Base-by-base conservation (phyloP, 2,113 vertebrate species). In the Microtus ochrogaster region DNA sequence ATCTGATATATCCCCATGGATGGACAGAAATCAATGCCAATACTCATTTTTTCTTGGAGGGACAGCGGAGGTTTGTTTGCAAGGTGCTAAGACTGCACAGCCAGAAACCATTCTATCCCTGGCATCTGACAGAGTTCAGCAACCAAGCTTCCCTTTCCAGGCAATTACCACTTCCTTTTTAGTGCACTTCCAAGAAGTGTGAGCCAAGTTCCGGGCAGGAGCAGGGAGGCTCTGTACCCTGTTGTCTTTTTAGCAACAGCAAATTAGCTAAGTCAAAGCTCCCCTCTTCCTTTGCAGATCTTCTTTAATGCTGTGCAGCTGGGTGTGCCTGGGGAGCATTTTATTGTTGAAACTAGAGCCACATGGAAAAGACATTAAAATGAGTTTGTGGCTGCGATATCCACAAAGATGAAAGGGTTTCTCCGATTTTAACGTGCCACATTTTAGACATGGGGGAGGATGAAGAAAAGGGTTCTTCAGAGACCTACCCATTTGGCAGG, bases 301-400 rank as follows among this genome's bases (percentile, higher is more conserved):
- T 87, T 97, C 96, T 91, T 94, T 96, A 4, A 79, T 72, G 70
- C 92, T 73, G 76, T 49, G 94, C 97, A 97, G 96, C 96, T 97
- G 98, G 77, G 88, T 78, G 81, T 92, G 96, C 96, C 96, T 89
- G 92, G 90, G 41, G 97, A 98, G 96, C 96, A 96, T 96, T 98
- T 97, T 95, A 97, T 83, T 97, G 98, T 95, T 98, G 96, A 98
- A 98, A 97, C 96, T 63, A 0, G 95, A 96, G 94, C 96, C 98
- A 97, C 97, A 98, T 98, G 98, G 98, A 97, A 98, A 98, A 98
- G 95, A 93, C 79, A 97, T 97, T 94, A 97, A 98, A 97, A 96
- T 5, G 66, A 44, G 91, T 96, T 94, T 95, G 95, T 70, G 97
- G 98, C 98, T 58, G 33, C 90, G 95, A 98, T 98, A 97, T 94